Evolutionary conservation across 2,113 vertebrate species (phyloP).

Genomic region (Tonatia bakeri): DNA sequence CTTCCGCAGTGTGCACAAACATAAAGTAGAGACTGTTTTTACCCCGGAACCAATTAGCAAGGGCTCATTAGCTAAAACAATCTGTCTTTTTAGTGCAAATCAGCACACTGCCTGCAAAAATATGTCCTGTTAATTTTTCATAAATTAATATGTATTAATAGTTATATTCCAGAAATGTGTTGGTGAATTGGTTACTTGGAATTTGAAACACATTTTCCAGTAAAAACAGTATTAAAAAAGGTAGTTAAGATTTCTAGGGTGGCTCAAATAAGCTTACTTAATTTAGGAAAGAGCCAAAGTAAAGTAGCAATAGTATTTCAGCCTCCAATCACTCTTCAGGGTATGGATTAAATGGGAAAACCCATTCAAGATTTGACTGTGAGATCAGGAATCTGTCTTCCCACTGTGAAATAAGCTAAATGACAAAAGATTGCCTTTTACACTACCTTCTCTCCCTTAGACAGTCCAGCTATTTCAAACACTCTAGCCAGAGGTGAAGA

Average conservation of each 20-base stretch:
- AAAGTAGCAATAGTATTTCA: neutral
- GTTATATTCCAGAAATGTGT: neutral
- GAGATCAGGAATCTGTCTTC: neutral
- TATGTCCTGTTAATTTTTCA: neutral
- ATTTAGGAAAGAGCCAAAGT: neutral
- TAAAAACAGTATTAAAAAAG: neutral
- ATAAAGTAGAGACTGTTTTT: neutral
- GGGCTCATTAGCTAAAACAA: neutral
- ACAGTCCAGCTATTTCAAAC: neutral
- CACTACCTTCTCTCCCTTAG: neutral
- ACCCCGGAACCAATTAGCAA: neutral
- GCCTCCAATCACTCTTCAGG: neutral
- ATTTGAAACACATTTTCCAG: constrained; percentile 9
- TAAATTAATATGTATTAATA: constrained; percentile 5
- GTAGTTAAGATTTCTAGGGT: neutral
- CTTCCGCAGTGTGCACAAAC: neutral
- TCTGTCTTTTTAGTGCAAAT: constrained; percentile 1
- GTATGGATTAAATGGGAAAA: neutral
- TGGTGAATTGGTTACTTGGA: neutral
- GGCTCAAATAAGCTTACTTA: neutral
- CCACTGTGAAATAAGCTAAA: neutral
- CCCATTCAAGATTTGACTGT: neutral
- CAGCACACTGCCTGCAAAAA: neutral
- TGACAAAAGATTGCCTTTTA: neutral
- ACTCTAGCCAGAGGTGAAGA: neutral